Evolutionary conservation across 2,797 vertebrate genomes (phyloP).

Genomic region (Sebastes iracundus): DNA sequence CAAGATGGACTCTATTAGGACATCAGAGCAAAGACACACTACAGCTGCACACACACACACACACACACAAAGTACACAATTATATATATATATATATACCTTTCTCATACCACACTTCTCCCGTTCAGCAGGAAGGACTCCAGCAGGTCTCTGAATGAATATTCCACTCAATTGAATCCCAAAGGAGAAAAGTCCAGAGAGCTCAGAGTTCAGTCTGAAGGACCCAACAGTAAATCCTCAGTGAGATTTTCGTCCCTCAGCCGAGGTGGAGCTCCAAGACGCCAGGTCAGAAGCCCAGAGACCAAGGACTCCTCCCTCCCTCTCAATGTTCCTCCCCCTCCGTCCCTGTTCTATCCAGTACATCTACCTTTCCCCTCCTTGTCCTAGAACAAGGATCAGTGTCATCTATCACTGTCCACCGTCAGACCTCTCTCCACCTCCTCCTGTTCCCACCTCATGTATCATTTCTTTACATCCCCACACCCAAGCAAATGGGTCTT

Average conservation of each 20-base stretch:
- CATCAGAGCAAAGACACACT: neutral
- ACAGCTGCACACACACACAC: neutral
- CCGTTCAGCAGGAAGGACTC: constrained; percentile 19
- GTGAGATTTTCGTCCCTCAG: constrained; percentile 64
- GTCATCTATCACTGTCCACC: neutral
- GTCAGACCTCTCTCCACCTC: neutral
- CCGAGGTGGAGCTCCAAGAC: constrained; percentile 61
- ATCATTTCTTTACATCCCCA: constrained; percentile 18
- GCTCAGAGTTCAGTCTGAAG: constrained; percentile 38
- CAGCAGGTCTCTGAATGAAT: constrained; percentile 28
- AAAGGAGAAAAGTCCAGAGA: constrained; percentile 9
- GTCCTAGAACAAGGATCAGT: constrained; percentile 30
- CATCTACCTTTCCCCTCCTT: neutral
- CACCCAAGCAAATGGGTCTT: constrained; percentile 13
- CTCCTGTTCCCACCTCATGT: neutral
- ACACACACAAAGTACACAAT: neutral
- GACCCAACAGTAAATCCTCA: constrained; percentile 60
- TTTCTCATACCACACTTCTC: constrained; percentile 61
- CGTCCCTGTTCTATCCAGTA: neutral
- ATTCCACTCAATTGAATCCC: constrained; percentile 51
- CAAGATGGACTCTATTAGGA: neutral
- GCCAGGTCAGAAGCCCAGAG: constrained; percentile 47
- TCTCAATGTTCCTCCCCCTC: constrained; percentile 26
- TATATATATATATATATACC: neutral
- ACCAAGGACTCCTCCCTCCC: constrained; percentile 59